Evolutionary conservation across 2,113 vertebrate species (phyloP), one percentile per base, ranked within the genome.

Genomic region (Lucifuga dentata): DNA sequence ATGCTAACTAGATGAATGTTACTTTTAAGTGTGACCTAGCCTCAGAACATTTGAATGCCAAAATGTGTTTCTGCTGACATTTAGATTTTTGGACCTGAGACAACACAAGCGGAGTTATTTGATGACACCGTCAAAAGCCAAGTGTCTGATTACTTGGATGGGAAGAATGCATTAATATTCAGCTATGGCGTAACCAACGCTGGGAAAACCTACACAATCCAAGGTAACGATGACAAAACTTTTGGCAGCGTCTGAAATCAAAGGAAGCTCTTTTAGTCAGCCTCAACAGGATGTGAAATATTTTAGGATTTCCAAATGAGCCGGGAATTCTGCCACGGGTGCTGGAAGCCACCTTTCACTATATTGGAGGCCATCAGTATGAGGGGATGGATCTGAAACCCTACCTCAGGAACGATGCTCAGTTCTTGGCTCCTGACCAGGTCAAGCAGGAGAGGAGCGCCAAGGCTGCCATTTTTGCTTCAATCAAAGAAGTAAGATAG

Each of bases 181-280:
- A 95, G 93, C 32, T 97, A 97, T 0, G 95, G 96, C 1, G 94
- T 97, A 15, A 97, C 95, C 20, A 97, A 96, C 23, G 93, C 95
- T 64, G 96, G 96, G 16, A 97, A 97, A 86, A 96, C 95, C 0
- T 94, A 94, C 80, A 97, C 95, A 3, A 93, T 97, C 51, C 95
- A 96, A 93, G 96, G 95, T 94, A 90, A 56, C 3, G 3, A 26
- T 24, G 3, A 5, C 8, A 29, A 6, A 10, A 1, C 7, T n/a
- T n/a, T n/a, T n/a, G 11, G 0, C 0, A 8, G 11, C 40, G 21
- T 20, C 11, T 11, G 1, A 38, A 23, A 13, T 43, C 0, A 2
- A 10, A 0, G 3, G 0, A 13, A 9, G 23, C 6, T 26, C 5
- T 29, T 32, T 26, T 11, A 29, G 11, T 17, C 4, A 1, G 17